Conservation (phyloP, 2,888 invertebrate species). For the Acrocyrtus sp. region DNA sequence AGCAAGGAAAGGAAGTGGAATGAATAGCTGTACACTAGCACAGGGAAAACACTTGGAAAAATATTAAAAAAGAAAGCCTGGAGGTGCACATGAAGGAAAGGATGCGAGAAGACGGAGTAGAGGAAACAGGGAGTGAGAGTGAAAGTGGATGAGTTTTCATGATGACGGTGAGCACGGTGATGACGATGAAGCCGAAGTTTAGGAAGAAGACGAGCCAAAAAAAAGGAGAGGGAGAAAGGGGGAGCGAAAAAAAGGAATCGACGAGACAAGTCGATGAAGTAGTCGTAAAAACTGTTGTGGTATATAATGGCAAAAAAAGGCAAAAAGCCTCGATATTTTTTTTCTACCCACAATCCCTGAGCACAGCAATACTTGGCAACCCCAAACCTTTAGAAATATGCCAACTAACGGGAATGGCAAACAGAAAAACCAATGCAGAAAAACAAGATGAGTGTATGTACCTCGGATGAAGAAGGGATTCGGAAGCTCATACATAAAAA, state of each 20-base stretch:
- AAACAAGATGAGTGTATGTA: too few relatives aligned
- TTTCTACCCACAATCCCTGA: slow-evolving; percentile 7
- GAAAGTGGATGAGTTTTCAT: not conserved
- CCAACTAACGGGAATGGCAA: too few relatives aligned
- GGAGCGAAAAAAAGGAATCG: slow-evolving; percentile 25
- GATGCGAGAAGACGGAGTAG: not conserved
- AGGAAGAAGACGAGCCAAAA: not conserved
- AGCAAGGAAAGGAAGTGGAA: not conserved
- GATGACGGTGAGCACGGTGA: not conserved
- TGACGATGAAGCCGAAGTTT: not conserved
- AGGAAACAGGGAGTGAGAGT: too few relatives aligned
- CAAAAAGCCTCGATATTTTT: too few relatives aligned
- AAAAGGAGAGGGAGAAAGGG: slow-evolving; percentile 2
- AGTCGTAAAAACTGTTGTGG: slow-evolving; percentile 52
- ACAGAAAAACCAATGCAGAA: too few relatives aligned
- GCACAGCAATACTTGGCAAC: too few relatives aligned
- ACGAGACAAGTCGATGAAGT: slow-evolving; percentile 53
- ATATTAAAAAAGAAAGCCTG: too few relatives aligned
- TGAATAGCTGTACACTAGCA: not conserved
- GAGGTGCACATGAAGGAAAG: not conserved
- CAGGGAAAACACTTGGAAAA: not conserved
- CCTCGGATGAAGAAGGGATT: too few relatives aligned
- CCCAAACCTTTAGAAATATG: too few relatives aligned
- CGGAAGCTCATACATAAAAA: too few relatives aligned
- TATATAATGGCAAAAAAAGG: slow-evolving; percentile 31